A percentile compares a stretch with the other conserved stretches of the same genome.
Conservation (phyloP, 2,888 invertebrate species). For the Tipula vernalis region DNA sequence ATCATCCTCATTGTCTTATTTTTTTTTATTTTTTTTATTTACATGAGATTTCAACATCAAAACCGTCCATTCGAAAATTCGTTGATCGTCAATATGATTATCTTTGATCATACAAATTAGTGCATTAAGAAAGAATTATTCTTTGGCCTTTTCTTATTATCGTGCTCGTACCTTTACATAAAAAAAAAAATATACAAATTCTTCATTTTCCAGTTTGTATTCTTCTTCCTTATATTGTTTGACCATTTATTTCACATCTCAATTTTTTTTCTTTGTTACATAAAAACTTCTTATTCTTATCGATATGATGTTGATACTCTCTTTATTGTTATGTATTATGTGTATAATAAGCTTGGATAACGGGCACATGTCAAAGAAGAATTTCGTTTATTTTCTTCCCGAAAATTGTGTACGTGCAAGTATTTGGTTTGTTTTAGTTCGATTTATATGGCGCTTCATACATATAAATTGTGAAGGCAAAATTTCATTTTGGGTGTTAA, state of each 20-base stretch:
- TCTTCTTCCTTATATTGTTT: not conserved
- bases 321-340: not conserved
- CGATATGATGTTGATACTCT: not conserved
- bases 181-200: not conserved
- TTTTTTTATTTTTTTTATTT: no score
- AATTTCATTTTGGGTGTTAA: not conserved
- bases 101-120: not conserved
- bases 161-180: not conserved
- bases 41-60: not conserved
- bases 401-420: not conserved
- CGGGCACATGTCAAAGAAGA: not conserved
- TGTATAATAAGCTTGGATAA: not conserved
- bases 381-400: not conserved
- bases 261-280: not conserved
- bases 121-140: not conserved
- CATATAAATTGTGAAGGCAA: not conserved
- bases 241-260: conserved; percentile 4
- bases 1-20: not conserved
- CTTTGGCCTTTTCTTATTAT: not conserved
- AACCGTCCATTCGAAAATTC: not conserved
- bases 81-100: not conserved
- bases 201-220: not conserved
- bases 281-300: not conserved
- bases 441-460: not conserved
- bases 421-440: not conserved